A percentile compares a stretch with the other conserved stretches of the same genome.
phyloP scores from a whole-genome alignment of 2,797 vertebrate species.

The Lycodopsis pacificus region DNA sequence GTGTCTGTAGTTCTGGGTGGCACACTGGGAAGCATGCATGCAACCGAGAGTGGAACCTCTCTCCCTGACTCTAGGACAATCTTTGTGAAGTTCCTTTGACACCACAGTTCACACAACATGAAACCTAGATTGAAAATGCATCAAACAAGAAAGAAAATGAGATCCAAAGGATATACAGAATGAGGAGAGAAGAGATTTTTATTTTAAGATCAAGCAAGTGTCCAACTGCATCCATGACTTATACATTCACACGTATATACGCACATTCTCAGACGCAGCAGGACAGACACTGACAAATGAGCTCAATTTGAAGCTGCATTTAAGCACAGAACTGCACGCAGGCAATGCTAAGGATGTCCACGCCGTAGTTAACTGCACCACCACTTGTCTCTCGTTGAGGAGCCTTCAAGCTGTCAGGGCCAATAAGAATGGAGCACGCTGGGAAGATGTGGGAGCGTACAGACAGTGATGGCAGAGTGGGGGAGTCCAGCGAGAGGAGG shows the following conservation, averaged over 20 bases:
- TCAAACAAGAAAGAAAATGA: slow-evolving; percentile 21
- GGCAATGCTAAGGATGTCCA: slow-evolving; percentile 20
- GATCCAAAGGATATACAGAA: slow-evolving; percentile 13
- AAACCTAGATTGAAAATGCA: slow-evolving; percentile 20
- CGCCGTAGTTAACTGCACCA: slow-evolving; percentile 34
- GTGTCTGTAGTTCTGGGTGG: slow-evolving; percentile 26
- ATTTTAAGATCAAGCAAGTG: neutral
- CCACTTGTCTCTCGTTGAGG: slow-evolving; percentile 34
- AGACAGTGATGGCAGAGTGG: slow-evolving; percentile 41
- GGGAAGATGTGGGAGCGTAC: slow-evolving; percentile 33
- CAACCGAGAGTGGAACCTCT: slow-evolving; percentile 17
- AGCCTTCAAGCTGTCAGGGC: slow-evolving; percentile 54
- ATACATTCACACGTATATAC: neutral
- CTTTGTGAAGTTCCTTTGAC: slow-evolving; percentile 47
- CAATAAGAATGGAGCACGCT: slow-evolving; percentile 48
- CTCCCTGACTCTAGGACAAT: slow-evolving; percentile 18
- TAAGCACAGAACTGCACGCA: slow-evolving; percentile 10
- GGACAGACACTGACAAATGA: slow-evolving; percentile 19
- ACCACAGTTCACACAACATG: slow-evolving; percentile 36
- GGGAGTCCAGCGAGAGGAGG: slow-evolving; percentile 35
- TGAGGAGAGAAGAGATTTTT: neutral
- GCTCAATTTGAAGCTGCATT: slow-evolving; percentile 14
- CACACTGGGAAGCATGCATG: slow-evolving; percentile 9
- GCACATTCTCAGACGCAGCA: neutral
- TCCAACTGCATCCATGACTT: slow-evolving; percentile 7